A percentile compares a stretch with the other conserved stretches of the same genome.
These are phyloP conservation scores for Hozukius guyotensis DNA, from an alignment of 2,797 vertebrate species.

Conservation along the genomic window DNA sequence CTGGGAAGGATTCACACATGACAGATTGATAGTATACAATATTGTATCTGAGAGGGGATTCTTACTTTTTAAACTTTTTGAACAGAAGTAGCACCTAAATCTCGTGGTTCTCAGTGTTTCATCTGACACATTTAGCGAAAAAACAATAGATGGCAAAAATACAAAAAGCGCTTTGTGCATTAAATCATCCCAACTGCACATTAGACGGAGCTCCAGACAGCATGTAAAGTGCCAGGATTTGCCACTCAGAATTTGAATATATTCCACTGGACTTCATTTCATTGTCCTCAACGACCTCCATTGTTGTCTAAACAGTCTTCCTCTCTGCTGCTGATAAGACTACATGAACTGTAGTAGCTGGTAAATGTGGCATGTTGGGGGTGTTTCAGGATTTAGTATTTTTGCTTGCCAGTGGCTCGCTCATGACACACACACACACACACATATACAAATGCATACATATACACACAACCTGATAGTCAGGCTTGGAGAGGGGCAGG, in stretches of 20 bases:
- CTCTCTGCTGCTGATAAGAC: background rate
- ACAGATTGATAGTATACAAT: background rate
- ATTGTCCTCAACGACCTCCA: background rate
- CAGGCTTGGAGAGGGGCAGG: conserved; percentile 48
- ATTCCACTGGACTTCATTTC: conserved; percentile 2
- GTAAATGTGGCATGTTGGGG: conserved; percentile 4
- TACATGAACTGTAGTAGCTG: conserved; percentile 6
- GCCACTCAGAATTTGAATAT: background rate
- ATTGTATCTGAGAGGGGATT: background rate
- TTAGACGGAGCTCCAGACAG: background rate
- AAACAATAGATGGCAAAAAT: background rate
- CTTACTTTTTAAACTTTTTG: background rate
- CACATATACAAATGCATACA: conserved; percentile 8
- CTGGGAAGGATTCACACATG: background rate
- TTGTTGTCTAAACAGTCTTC: background rate
- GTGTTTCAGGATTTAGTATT: conserved; percentile 16
- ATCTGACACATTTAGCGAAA: background rate
- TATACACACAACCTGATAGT: conserved; percentile 32
- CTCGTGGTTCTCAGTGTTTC: background rate
- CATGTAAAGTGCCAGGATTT: background rate
- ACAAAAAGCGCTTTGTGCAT: background rate
- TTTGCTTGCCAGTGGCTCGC: conserved; percentile 19
- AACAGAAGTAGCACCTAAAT: background rate
- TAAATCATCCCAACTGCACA: background rate
- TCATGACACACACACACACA: conserved; percentile 2